Evolutionary conservation across 2,797 vertebrate genomes (phyloP).

Genomic region (Microctenopoma stevenorrisi): DNA sequence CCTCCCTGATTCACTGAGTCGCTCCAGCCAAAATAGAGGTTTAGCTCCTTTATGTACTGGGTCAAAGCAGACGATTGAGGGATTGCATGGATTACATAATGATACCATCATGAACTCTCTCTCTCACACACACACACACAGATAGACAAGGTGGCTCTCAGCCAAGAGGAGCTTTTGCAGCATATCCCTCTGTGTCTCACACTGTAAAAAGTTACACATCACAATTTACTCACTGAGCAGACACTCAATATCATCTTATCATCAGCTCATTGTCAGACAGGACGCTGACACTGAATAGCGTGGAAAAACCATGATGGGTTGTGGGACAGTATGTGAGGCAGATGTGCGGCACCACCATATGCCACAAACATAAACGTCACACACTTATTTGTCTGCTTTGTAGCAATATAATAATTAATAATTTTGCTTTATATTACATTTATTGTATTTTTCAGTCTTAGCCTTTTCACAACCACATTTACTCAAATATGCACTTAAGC

Average conservation of each 20-base stretch:
- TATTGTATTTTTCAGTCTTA: no score
- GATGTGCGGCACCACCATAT: background rate
- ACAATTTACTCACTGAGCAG: constrained; percentile 3
- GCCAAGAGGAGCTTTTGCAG: constrained; percentile 60
- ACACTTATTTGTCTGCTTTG: background rate
- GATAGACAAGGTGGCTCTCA: constrained; percentile 36
- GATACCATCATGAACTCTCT: constrained; percentile 27
- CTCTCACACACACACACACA: constrained; percentile 18
- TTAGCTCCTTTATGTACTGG: constrained; percentile 30
- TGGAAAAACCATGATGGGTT: no score
- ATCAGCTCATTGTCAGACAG: background rate
- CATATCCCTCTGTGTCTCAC: constrained; percentile 37
- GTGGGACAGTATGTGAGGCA: no score
- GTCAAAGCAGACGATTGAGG: constrained; percentile 36
- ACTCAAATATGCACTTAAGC: background rate
- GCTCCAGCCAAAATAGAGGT: constrained; percentile 24
- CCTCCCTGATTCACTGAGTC: constrained; percentile 16
- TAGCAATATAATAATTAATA: no score
- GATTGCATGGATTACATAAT: constrained; percentile 64
- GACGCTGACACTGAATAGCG: no score
- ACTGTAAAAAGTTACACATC: constrained; percentile 3
- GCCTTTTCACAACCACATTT: background rate
- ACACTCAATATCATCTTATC: background rate
- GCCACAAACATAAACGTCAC: background rate
- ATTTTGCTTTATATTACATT: background rate